Percentiles rank a stretch among this genome's conserved stretches.
Evolutionary conservation across 2,113 vertebrate species (phyloP).

Genomic region (Trematocara unimaculatum): DNA sequence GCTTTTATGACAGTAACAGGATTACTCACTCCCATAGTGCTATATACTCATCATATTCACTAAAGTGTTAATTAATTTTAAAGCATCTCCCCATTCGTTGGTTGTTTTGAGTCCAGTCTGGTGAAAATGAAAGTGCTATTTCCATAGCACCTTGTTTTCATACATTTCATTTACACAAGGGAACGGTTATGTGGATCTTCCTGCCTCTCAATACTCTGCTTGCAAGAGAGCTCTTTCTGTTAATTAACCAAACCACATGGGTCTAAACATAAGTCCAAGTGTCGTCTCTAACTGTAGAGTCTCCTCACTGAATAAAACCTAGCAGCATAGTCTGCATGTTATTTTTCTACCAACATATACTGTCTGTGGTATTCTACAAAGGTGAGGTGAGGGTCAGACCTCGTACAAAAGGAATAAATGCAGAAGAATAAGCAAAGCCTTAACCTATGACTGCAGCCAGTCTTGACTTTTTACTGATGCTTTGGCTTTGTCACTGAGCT

Average conservation of each 20-base stretch:
- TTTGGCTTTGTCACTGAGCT: neutral
- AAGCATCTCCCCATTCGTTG: neutral
- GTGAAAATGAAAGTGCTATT: neutral
- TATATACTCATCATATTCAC: neutral
- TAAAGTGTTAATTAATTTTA: neutral
- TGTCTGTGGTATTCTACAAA: neutral
- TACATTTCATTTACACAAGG: neutral
- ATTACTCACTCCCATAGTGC: constrained; percentile 22
- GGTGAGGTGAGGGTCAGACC: constrained; percentile 17
- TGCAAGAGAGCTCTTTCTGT: constrained; percentile 44
- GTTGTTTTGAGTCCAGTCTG: constrained; percentile 4
- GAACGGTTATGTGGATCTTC: constrained; percentile 21
- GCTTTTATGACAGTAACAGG: constrained; percentile 38
- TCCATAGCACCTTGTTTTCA: constrained; percentile 17
- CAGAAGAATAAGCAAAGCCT: constrained; percentile 34
- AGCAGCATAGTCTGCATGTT: constrained; percentile 6
- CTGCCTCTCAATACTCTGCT: constrained; percentile 41
- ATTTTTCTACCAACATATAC: neutral
- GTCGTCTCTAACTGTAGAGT: constrained; percentile 32
- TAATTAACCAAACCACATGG: constrained; percentile 58
- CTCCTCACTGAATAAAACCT: constrained; percentile 44
- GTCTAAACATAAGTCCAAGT: constrained; percentile 56
- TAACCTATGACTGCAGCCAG: constrained; percentile 3
- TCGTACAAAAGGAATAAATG: constrained; percentile 43
- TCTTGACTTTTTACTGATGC: neutral